Evolutionary conservation across 2,113 vertebrate species (phyloP).

Genomic region (Centropus unirufus): DNA sequence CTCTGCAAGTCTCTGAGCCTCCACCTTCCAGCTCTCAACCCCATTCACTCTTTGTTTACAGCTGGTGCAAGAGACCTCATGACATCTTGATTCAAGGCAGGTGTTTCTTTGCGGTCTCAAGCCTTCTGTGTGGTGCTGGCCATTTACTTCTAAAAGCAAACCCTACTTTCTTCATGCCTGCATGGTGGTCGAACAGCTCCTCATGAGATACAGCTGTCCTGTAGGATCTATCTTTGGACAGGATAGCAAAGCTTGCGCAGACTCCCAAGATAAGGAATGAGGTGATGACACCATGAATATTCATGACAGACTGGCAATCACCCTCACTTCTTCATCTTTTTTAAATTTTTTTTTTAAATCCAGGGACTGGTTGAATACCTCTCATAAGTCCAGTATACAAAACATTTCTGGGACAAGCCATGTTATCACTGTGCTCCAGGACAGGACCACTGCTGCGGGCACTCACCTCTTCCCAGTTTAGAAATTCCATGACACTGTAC

Average conservation of each 20-base stretch:
- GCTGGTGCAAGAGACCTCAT: not conserved
- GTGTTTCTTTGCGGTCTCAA: not conserved
- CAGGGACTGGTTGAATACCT: not conserved
- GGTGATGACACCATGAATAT: not conserved
- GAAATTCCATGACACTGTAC: not conserved
- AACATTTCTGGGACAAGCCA: not conserved
- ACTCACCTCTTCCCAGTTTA: not conserved
- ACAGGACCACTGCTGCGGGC: not conserved
- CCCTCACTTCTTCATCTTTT: not conserved
- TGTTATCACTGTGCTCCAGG: not conserved
- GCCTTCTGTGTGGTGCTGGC: not conserved
- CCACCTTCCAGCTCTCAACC: not conserved
- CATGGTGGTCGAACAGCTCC: not conserved
- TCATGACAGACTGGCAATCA: not conserved
- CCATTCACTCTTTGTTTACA: accelerated
- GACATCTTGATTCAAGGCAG: not conserved
- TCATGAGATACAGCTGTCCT: not conserved
- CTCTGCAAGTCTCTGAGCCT: not conserved
- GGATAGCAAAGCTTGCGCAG: not conserved
- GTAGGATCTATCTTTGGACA: not conserved
- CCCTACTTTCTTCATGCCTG: not conserved
- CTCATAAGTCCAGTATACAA: not conserved
- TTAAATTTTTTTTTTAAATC: not conserved
- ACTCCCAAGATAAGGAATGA: not conserved
- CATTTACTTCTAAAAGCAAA: not conserved